Percentiles rank a stretch among this genome's conserved stretches.
phyloP scores from a whole-genome alignment of 1,140 invertebrate genomes.

The Pogonus chalceus region DNA sequence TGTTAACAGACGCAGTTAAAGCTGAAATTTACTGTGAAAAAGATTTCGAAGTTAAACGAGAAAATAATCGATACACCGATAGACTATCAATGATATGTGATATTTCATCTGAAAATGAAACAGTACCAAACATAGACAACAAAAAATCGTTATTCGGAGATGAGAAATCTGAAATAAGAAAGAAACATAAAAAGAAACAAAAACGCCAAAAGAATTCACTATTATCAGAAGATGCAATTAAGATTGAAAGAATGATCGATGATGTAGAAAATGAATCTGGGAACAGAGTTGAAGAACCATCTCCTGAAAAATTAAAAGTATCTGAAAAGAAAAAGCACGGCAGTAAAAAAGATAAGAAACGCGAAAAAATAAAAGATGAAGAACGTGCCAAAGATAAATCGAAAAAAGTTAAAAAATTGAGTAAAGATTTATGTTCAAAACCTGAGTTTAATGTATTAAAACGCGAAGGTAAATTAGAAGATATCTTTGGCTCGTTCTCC shows the following conservation, averaged over 20 bases:
- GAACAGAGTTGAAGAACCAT: conserved; percentile 12
- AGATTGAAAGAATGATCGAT: conserved; percentile 31
- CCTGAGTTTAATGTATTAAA: conserved; percentile 35
- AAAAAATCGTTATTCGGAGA: conserved; percentile 19
- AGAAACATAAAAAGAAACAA: conserved; percentile 76
- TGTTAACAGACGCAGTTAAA: neutral
- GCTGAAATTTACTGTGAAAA: neutral
- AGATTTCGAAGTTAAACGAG: neutral
- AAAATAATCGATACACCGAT: neutral
- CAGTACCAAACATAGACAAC: conserved; percentile 22
- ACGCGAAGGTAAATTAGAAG: conserved; percentile 70
- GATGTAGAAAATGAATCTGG: conserved; percentile 17
- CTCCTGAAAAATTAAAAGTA: conserved; percentile 35
- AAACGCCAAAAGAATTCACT: conserved; percentile 60
- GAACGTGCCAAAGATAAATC: conserved; percentile 49
- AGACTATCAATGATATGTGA: conserved; percentile 30
- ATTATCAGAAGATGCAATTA: conserved; percentile 44
- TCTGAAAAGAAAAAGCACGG: conserved; percentile 52
- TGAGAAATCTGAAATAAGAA: conserved; percentile 42
- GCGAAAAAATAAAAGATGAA: conserved; percentile 56
- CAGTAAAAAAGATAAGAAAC: conserved; percentile 60
- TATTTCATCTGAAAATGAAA: conserved; percentile 46
- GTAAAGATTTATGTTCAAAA: conserved; percentile 22
- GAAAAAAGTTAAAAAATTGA: conserved; percentile 47
- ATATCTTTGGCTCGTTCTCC: conserved; percentile 76